phyloP scores from a whole-genome alignment of 2,888 invertebrate species.

The Hemaris fuciformis region DNA sequence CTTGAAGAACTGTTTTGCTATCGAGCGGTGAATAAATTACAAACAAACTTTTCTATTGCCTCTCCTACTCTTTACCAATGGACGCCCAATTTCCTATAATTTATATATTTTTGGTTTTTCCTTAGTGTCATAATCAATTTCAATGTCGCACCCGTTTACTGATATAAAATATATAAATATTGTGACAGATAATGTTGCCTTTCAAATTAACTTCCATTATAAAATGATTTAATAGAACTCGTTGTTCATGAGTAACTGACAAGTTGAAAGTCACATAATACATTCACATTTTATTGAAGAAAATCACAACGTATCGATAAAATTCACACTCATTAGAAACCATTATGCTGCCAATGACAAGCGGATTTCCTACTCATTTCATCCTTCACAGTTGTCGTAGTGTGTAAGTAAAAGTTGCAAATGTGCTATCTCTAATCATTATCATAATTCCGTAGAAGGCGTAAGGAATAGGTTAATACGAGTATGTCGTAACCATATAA shows the following conservation, averaged over 20 bases:
- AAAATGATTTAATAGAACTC: not conserved
- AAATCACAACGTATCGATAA: not conserved
- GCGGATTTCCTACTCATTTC: conserved; percentile 4
- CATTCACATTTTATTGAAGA: not conserved
- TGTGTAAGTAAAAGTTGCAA: not conserved
- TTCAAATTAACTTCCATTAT: too few species aligned
- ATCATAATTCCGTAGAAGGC: not conserved
- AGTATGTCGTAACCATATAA: not conserved
- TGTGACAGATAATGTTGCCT: too few species aligned
- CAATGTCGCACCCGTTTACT: too few species aligned
- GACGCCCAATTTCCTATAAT: too few species aligned
- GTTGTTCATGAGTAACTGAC: not conserved
- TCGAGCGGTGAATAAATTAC: too few species aligned
- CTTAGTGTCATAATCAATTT: too few species aligned
- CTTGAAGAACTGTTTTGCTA: too few species aligned
- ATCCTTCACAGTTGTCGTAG: not conserved
- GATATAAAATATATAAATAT: too few species aligned
- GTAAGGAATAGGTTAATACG: not conserved
- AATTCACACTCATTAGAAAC: not conserved
- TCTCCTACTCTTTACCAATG: too few species aligned
- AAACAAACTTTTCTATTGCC: too few species aligned
- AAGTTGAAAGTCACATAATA: not conserved
- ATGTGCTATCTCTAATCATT: not conserved
- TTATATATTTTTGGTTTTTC: too few species aligned
- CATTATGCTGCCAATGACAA: not conserved